A percentile compares a stretch with the other conserved stretches of the same genome.
Conservation (phyloP, 2,888 invertebrate species). For the Euplagia quadripunctaria region DNA sequence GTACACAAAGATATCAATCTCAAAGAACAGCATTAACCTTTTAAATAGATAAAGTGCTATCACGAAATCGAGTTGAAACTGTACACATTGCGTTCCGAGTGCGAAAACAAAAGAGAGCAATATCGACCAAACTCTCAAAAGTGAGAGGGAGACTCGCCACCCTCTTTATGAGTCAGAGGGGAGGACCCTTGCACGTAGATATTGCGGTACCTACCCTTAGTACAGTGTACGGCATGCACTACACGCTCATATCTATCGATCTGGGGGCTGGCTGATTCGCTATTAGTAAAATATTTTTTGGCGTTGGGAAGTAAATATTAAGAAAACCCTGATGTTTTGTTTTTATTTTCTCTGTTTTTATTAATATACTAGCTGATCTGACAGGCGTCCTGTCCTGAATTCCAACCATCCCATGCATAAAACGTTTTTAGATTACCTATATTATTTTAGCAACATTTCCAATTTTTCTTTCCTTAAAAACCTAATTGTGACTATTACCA, state of each 20-base stretch:
- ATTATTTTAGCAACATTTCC: no score
- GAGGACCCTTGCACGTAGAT: constrained; percentile 83
- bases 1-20: constrained; percentile 6
- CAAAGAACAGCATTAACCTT: constrained; percentile 24
- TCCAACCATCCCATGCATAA: no score
- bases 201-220: constrained; percentile 76
- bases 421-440: no score
- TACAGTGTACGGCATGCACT: constrained; percentile 74
- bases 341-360: no score
- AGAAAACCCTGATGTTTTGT: neutral
- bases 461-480: no score
- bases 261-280: constrained; percentile 52
- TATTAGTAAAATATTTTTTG: constrained; percentile 31
- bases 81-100: constrained; percentile 65
- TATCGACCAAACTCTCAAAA: constrained; percentile 86
- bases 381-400: no score
- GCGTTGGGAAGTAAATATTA: neutral
- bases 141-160: constrained; percentile 80
- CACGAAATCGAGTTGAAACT: constrained; percentile 49
- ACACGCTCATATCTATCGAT: constrained; percentile 74
- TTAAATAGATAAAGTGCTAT: constrained; percentile 52
- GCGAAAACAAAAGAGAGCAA: constrained; percentile 85
- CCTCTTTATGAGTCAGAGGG: constrained; percentile 87
- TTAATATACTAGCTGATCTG: no score
- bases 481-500: no score